Base-by-base conservation (phyloP, 2,888 invertebrate genomes). In the Philonicus albiceps region DNA sequence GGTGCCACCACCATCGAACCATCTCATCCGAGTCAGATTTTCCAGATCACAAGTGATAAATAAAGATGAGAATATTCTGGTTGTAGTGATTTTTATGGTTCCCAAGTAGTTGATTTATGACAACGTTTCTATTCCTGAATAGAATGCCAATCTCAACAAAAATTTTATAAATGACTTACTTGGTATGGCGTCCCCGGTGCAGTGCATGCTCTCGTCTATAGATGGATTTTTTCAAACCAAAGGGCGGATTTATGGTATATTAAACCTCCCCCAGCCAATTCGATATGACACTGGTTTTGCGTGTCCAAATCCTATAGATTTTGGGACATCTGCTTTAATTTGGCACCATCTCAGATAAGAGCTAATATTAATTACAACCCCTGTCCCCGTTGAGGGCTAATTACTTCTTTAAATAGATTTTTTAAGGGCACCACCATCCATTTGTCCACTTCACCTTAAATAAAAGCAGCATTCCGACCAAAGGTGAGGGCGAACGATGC, bases 11-110 rank as follows among this genome's bases (percentile, higher is more conserved):
- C 19, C 53, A 13, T 13, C 40, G 16, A 43, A 43, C 53, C 53
- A 19, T 49, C 84, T 76, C 84, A 84, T 84, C 30, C 73, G 80
- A 84, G 86, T 86, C 86, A 86, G 87, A 87, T 87, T 87, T 87
- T 86, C 86, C 86, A 87, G 87, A 86, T 87, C 86, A 78, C 74
- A 87, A 87, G 86, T 86, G 86, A 87, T 87, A 87, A 87, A 87
- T 87, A 86, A 87, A 87, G 87, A 87, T 87, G 87, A 83, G 87
- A 87, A 72, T 86, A 84, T 86, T 86, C 84, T 34, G 76, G 87
- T 53, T 74, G 64, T 86, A 84, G 86, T 87, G 86, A 87, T 87
- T 87, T 86, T 83, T 83, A 76, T 49, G 85, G 43, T 49, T 19
- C 22, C 64, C 37, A 73, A 75, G 49, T 72, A 49, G 72, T 78